Conservation (phyloP, 2,888 invertebrate genomes). For the Nomada ferruginata region DNA sequence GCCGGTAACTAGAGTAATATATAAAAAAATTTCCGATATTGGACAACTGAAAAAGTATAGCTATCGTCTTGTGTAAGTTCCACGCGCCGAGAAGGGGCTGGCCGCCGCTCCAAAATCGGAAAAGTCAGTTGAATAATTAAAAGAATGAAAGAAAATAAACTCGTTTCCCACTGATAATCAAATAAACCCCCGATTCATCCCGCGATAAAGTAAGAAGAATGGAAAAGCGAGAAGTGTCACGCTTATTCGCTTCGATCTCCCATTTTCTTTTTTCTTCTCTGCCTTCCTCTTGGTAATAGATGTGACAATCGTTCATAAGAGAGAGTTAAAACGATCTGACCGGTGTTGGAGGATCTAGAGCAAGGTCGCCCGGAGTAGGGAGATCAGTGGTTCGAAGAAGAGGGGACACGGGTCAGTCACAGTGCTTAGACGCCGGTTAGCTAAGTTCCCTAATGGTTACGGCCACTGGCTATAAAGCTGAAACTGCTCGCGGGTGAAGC, state of each 20-base stretch:
- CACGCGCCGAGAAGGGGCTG: background rate
- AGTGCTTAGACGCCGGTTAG: slow-evolving; percentile 75
- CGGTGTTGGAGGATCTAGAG: slow-evolving; percentile 65
- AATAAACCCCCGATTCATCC: background rate
- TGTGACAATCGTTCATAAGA: slow-evolving; percentile 30
- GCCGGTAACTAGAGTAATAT: no score
- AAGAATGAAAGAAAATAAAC: background rate
- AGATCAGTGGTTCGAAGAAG: slow-evolving; percentile 79
- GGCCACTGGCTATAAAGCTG: slow-evolving; percentile 92
- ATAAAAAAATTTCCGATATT: no score
- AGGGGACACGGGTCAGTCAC: slow-evolving; percentile 71
- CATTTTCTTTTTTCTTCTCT: background rate
- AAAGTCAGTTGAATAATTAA: background rate
- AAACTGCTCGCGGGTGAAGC: slow-evolving; percentile 91
- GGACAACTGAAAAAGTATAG: no score
- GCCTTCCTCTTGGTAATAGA: slow-evolving; percentile 4
- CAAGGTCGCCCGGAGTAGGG: slow-evolving; percentile 77
- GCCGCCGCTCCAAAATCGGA: background rate
- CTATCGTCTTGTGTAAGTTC: no score
- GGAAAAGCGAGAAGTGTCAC: slow-evolving; percentile 1
- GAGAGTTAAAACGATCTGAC: slow-evolving; percentile 48
- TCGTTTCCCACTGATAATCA: background rate
- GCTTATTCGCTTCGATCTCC: background rate
- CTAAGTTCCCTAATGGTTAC: slow-evolving; percentile 87
- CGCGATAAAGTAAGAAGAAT: background rate